These are phyloP conservation scores for Tolmerus cingulatus DNA, from an alignment of 2,888 invertebrate species.

Conservation along the genomic window DNA sequence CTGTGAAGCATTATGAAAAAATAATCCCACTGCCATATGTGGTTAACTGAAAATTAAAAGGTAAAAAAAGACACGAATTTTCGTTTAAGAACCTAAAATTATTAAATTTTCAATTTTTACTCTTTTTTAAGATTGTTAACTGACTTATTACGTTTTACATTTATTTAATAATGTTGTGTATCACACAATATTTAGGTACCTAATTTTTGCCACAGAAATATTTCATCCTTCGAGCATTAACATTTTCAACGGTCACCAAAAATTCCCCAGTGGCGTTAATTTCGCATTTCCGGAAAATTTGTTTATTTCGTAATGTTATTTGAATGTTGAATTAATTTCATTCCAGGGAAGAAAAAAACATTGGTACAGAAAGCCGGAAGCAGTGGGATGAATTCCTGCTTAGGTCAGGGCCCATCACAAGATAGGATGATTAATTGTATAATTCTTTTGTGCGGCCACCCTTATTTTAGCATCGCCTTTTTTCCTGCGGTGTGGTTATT, in stretches of 20 bases:
- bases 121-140: too few species aligned
- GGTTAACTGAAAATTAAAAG: too few species aligned
- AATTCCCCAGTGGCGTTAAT: neutral
- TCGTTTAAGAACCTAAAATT: too few species aligned
- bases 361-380: neutral
- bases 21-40: too few species aligned
- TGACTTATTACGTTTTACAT: too few species aligned
- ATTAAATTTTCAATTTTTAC: too few species aligned
- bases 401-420: neutral
- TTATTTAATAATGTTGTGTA: too few species aligned
- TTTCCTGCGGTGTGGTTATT: neutral
- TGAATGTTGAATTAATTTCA: slow-evolving; percentile 9
- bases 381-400: neutral
- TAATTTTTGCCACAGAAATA: neutral
- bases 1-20: too few species aligned
- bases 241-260: neutral
- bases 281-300: slow-evolving; percentile 3
- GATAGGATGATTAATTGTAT: slow-evolving; percentile 6
- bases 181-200: too few species aligned
- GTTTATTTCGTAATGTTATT: slow-evolving; percentile 11
- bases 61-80: too few species aligned
- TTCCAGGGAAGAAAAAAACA: neutral
- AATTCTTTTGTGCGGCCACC: neutral
- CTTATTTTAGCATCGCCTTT: neutral
- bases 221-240: neutral